Percentiles rank a stretch among this genome's conserved stretches.
phyloP scores from a whole-genome alignment of 2,113 vertebrate genomes.

The Heliornis fulica region DNA sequence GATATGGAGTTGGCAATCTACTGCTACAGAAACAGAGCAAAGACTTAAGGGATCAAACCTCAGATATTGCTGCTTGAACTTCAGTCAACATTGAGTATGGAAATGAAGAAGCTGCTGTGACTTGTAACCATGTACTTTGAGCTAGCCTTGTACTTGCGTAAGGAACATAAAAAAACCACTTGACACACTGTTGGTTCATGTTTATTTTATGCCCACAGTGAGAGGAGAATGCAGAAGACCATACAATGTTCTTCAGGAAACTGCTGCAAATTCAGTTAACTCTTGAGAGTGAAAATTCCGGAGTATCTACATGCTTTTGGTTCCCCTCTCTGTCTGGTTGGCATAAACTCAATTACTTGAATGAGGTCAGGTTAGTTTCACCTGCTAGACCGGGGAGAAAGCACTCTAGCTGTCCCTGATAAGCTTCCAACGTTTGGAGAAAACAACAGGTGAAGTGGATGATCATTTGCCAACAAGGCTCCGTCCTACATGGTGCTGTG shows the following conservation, averaged over 20 bases:
- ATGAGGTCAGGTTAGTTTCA: background rate
- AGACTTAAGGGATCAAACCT: background rate
- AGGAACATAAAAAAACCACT: background rate
- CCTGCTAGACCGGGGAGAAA: background rate
- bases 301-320: background rate
- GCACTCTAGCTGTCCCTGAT: background rate
- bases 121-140: background rate
- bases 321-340: background rate
- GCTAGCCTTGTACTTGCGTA: background rate
- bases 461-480: background rate
- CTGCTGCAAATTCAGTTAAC: background rate
- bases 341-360: background rate
- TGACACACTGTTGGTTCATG: background rate
- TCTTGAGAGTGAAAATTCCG: background rate
- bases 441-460: background rate
- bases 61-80: background rate
- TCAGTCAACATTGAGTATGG: background rate
- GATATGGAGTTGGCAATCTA: background rate
- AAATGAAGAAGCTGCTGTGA: constrained; percentile 12
- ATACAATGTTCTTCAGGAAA: background rate
- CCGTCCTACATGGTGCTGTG: background rate
- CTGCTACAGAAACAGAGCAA: background rate
- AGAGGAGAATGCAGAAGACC: background rate
- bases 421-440: background rate
- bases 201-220: background rate